A percentile compares a stretch with the other conserved stretches of the same genome.
Conservation (phyloP, 2,797 vertebrate genomes). For the Echeneis naucrates region DNA sequence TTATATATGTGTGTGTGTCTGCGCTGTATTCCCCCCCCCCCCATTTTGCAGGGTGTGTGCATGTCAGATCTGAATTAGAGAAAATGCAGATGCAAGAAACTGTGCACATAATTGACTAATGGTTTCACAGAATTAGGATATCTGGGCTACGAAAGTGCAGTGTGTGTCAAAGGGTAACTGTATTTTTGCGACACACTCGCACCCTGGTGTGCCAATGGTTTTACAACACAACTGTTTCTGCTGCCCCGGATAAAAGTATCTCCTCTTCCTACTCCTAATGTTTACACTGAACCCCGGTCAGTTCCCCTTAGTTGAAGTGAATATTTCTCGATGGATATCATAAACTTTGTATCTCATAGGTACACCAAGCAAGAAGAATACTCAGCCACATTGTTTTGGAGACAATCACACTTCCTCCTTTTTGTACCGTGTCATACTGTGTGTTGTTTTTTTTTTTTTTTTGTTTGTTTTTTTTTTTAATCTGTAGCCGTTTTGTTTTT, state of each 20-base stretch:
- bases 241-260: background rate
- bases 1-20: slow-evolving; percentile 4
- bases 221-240: slow-evolving; percentile 22
- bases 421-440: background rate
- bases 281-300: slow-evolving; percentile 7
- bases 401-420: background rate
- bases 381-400: background rate
- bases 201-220: background rate
- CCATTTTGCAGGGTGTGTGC: too few species aligned
- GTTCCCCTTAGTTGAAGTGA: background rate
- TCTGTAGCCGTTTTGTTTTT: too few species aligned
- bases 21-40: too few species aligned
- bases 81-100: slow-evolving; percentile 11
- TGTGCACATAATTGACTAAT: slow-evolving; percentile 31
- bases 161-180: background rate
- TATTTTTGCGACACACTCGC: background rate
- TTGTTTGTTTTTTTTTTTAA: background rate
- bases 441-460: background rate
- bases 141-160: background rate
- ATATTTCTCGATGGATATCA: slow-evolving; percentile 23
- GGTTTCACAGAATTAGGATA: slow-evolving; percentile 5
- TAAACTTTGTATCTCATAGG: slow-evolving; percentile 17
- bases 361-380: background rate
- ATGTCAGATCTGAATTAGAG: too few species aligned
- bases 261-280: slow-evolving; percentile 5